These are phyloP conservation scores for Oryzias sinensis DNA, from an alignment of 2,797 vertebrate genomes.

Conservation along the genomic window DNA sequence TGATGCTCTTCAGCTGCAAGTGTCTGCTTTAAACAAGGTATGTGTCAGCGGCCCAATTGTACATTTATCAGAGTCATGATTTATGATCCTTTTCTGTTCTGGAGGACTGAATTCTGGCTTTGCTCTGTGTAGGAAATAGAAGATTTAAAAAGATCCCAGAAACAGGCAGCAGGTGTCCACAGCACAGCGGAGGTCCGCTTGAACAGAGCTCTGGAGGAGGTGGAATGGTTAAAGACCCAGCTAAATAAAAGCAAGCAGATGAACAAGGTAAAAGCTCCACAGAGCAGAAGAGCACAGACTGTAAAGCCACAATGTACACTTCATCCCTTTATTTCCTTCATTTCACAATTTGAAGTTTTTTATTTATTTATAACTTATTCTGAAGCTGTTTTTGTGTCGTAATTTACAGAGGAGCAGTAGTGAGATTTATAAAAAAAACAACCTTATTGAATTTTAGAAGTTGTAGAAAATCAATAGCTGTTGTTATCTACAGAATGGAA, in stretches of 20 bases:
- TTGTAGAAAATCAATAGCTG: too few relatives aligned
- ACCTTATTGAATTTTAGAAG: background rate
- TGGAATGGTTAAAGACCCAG: constrained; percentile 83
- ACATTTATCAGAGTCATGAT: background rate
- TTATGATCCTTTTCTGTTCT: background rate
- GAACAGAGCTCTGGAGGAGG: constrained; percentile 91
- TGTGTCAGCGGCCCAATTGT: constrained; percentile 4
- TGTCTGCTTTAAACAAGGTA: constrained; percentile 84
- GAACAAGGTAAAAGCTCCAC: constrained; percentile 79
- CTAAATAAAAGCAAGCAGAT: constrained; percentile 85
- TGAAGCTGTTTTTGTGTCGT: too few relatives aligned
- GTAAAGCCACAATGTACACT: background rate
- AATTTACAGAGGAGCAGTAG: too few relatives aligned
- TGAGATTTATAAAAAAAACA: too few relatives aligned
- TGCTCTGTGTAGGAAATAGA: constrained; percentile 83
- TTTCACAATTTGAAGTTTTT: too few relatives aligned
- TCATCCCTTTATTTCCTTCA: background rate
- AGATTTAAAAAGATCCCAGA: constrained; percentile 80
- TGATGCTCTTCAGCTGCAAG: constrained; percentile 84
- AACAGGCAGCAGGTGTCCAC: constrained; percentile 81
- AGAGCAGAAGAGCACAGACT: background rate
- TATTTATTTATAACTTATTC: too few relatives aligned
- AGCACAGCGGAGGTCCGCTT: constrained; percentile 85
- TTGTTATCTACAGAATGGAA: too few relatives aligned
- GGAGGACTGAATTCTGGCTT: background rate